These are phyloP conservation scores for Osedax frankpressi DNA, from an alignment of 2,888 invertebrate species.

Conservation along the genomic window DNA sequence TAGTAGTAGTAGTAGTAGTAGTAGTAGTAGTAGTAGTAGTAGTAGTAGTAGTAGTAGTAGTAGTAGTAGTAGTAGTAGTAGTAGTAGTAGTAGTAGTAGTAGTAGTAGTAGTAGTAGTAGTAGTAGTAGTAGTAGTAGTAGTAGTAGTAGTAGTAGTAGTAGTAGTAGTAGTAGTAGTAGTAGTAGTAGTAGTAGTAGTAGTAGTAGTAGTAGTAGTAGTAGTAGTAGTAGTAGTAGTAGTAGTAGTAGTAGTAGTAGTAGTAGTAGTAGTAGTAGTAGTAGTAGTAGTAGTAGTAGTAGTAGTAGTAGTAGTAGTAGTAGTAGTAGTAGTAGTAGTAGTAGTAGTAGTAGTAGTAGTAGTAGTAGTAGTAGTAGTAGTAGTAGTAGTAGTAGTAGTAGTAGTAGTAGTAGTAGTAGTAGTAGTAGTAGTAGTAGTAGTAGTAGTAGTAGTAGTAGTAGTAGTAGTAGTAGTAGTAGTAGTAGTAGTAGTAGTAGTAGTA, in stretches of 20 bases:
- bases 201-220: background rate
- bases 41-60: slow-evolving; percentile 18
- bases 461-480: slow-evolving; percentile 24
- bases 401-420: slow-evolving; percentile 23
- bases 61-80: background rate
- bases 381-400: slow-evolving; percentile 24
- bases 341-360: slow-evolving; percentile 21
- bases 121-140: slow-evolving; percentile 24
- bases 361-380: slow-evolving; percentile 17
- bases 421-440: slow-evolving; percentile 9
- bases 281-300: slow-evolving; percentile 19
- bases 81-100: slow-evolving; percentile 23
- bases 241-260: slow-evolving; percentile 7
- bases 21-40: slow-evolving; percentile 22
- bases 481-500: slow-evolving; percentile 23
- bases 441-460: slow-evolving; percentile 24
- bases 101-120: slow-evolving; percentile 24
- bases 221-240: background rate
- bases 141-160: slow-evolving; percentile 19
- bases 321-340: slow-evolving; percentile 22
- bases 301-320: slow-evolving; percentile 14
- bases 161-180: slow-evolving; percentile 20
- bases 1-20: slow-evolving; percentile 14
- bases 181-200: slow-evolving; percentile 22
- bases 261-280: slow-evolving; percentile 19